These are phyloP conservation scores for Eristalis tenax DNA, from an alignment of 2,888 invertebrate genomes.

Conservation along the genomic window DNA sequence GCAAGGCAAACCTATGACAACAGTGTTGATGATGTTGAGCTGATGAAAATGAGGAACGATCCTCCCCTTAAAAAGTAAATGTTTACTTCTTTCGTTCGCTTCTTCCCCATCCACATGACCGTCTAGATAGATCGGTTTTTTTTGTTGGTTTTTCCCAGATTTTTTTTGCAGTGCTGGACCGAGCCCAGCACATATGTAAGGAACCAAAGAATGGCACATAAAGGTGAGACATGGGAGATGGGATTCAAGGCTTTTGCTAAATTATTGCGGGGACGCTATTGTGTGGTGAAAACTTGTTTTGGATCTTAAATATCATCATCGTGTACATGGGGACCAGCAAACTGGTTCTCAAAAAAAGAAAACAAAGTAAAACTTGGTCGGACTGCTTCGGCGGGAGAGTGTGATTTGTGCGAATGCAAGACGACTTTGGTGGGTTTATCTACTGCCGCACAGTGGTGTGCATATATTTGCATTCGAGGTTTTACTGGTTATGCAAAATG, in stretches of 20 bases:
- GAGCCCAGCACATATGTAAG: background rate
- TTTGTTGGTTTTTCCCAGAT: background rate
- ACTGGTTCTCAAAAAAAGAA: conserved; percentile 58
- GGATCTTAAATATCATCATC: conserved; percentile 35
- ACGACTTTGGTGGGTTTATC: conserved; percentile 5
- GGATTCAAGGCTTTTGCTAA: conserved; percentile 42
- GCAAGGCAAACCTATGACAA: conserved; percentile 14
- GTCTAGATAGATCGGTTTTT: background rate
- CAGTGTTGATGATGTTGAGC: conserved; percentile 7
- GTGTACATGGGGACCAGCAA: conserved; percentile 14
- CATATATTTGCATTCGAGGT: conserved; percentile 32
- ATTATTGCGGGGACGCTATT: conserved; percentile 25
- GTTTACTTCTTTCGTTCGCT: conserved; percentile 1
- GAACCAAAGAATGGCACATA: conserved; percentile 1
- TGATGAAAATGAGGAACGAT: conserved; percentile 29
- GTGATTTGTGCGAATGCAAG: conserved; percentile 53
- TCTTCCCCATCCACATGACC: background rate
- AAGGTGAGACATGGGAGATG: conserved; percentile 43
- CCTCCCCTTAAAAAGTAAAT: conserved; percentile 42
- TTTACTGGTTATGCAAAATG: conserved; percentile 31
- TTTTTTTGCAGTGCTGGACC: conserved; percentile 17
- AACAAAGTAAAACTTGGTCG: conserved; percentile 4
- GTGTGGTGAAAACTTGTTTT: conserved; percentile 55
- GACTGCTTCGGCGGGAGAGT: background rate
- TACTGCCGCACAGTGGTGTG: background rate